Evolutionary conservation across 2,113 vertebrate genomes (phyloP), one percentile per base, ranked within the genome.

Genomic region (Pelmatolapia mariae): DNA sequence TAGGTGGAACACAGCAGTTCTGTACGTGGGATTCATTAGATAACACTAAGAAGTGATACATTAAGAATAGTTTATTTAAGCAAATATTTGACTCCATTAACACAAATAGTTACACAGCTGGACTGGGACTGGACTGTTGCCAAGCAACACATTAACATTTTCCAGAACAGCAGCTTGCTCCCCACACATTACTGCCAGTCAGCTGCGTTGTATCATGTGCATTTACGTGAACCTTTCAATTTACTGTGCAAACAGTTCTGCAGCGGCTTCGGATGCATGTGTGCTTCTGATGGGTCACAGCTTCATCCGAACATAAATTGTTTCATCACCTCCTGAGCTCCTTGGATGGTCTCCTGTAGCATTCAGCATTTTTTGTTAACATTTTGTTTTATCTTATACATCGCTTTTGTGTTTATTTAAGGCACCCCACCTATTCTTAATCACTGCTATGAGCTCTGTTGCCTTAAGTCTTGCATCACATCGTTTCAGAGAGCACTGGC

Each of bases 201-300:
- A 76, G 71, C 0, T 5, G 43, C 0, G 6, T 31, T 50, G 9
- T 31, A 50, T 76, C 16, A 4, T 50, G 68, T 50, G 18, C 43
- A 76, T 29, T 0, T 47, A 47, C 3, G 6, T 8, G 71, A 47
- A 47, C 9, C 15, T 76, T 76, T 76, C 15, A 26, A 73, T 29
- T 29, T 1, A 47, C 6, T 47, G 40, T 18, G 40, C 24, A 76
- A 29, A 45, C 40, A 18, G 68, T 76, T 76, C 7, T 47, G 10
- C 24, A 76, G 16, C 10, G 0, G 43, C 43, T 50, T 76, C 0
- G 0, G 4, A 19, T 10, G 40, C 9, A 15, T 4, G 9, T 12
- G 24, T 76, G 68, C 24, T 2, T 47, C 22, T 43, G 22, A 2
- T 29, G 71, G 29, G 40, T 76, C 50, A 76, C 71, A 76, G 15